A percentile compares a stretch with the other conserved stretches of the same genome.
Conservation (phyloP, 2,113 vertebrate species). For the Manacus vitellinus region DNA sequence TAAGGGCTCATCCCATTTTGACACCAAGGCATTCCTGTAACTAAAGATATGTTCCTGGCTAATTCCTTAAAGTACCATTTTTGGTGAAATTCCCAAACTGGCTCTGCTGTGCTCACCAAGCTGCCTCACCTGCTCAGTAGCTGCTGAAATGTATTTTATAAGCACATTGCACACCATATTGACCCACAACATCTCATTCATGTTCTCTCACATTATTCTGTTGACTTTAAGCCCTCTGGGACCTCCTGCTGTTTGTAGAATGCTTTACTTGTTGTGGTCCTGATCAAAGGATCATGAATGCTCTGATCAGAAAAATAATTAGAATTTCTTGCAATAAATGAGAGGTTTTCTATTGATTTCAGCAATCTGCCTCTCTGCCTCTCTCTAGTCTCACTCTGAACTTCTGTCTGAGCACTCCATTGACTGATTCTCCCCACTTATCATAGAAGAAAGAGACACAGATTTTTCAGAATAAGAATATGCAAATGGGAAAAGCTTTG, state of each 20-base stretch:
- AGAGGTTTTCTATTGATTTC: background rate
- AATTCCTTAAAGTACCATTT: background rate
- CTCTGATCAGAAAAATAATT: background rate
- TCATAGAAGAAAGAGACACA: background rate
- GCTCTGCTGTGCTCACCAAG: background rate
- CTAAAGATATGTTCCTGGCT: background rate
- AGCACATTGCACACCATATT: background rate
- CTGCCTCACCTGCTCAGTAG: background rate
- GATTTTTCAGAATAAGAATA: background rate
- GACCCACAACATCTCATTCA: background rate
- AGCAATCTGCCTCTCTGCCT: background rate
- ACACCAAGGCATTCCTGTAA: background rate
- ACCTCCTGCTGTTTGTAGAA: background rate
- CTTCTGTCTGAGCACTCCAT: background rate
- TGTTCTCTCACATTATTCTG: background rate
- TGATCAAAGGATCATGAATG: background rate
- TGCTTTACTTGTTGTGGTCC: background rate
- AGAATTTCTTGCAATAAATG: background rate
- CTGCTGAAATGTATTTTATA: background rate
- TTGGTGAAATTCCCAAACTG: background rate
- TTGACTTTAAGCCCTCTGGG: background rate
- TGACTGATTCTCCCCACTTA: background rate
- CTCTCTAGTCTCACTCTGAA: background rate
- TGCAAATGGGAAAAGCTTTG: background rate
- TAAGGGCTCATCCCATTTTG: background rate